Evolutionary conservation across 1,140 invertebrate species (phyloP).

Genomic region (Drosophila mayri): DNA sequence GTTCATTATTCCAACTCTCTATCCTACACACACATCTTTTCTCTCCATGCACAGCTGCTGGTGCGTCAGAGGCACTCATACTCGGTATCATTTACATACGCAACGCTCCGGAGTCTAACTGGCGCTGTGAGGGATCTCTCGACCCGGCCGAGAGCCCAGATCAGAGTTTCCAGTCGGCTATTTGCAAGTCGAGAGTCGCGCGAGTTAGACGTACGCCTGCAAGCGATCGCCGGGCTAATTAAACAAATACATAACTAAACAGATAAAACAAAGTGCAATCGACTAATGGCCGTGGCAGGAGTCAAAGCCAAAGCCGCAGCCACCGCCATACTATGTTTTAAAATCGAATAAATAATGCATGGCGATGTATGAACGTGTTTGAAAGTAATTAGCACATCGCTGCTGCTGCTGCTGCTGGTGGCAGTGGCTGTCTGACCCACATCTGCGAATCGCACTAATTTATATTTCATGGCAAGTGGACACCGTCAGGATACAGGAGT

Average conservation of each 20-base stretch:
- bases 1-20: no score
- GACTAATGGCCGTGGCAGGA: slow-evolving; percentile 49
- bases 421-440: slow-evolving; percentile 25
- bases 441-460: slow-evolving; percentile 46
- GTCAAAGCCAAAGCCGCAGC: slow-evolving; percentile 44
- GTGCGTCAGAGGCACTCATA: slow-evolving; percentile 50
- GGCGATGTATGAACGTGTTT: slow-evolving; percentile 18
- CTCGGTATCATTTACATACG: slow-evolving; percentile 51
- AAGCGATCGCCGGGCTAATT: slow-evolving; percentile 20
- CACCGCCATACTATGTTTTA: not conserved
- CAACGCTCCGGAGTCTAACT: slow-evolving; percentile 46
- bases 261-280: slow-evolving; percentile 59
- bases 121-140: slow-evolving; percentile 45
- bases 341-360: slow-evolving; percentile 33
- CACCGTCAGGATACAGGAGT: slow-evolving; percentile 18
- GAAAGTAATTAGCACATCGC: slow-evolving; percentile 37
- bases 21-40: not conserved
- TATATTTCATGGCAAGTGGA: slow-evolving; percentile 43
- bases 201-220: slow-evolving; percentile 57
- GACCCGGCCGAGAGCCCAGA: slow-evolving; percentile 28
- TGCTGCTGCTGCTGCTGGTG: slow-evolving; percentile 5
- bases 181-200: slow-evolving; percentile 70
- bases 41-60: slow-evolving; percentile 25
- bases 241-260: slow-evolving; percentile 7
- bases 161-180: slow-evolving; percentile 51